Evolutionary conservation across 2,113 vertebrate species (phyloP).

Genomic region (Apteryx owenii): DNA sequence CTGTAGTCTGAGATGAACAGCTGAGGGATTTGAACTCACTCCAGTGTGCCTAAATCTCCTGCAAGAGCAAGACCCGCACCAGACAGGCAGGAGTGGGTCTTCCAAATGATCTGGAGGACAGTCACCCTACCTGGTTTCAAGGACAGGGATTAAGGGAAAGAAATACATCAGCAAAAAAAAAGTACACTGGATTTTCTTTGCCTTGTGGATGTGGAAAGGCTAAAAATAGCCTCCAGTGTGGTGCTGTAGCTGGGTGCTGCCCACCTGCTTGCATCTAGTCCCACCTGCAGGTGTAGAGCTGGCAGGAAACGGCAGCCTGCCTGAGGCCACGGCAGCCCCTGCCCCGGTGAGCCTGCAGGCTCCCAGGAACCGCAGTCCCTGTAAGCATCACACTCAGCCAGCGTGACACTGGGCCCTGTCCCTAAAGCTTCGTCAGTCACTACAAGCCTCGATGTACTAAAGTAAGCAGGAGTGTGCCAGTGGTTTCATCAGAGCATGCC

Average conservation of each 20-base stretch:
- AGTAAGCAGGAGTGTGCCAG: not conserved
- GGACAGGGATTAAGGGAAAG: not conserved
- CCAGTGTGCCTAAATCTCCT: conserved; percentile 28
- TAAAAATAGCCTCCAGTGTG: not conserved
- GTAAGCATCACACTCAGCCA: not conserved
- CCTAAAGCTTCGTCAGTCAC: not conserved
- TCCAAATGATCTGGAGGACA: not conserved
- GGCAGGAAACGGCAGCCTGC: not conserved
- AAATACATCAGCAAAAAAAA: not conserved
- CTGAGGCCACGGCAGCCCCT: not conserved
- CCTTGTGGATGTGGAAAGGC: not conserved
- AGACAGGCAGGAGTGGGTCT: not conserved
- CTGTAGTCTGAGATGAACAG: not conserved
- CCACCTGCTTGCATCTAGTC: not conserved
- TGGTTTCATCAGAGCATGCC: not conserved
- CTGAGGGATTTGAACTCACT: conserved; percentile 20
- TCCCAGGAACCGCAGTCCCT: not conserved
- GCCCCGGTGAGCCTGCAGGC: accelerated
- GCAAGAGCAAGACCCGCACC: not conserved
- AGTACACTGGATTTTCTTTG: not conserved
- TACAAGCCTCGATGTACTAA: not conserved
- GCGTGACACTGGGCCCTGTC: accelerated
- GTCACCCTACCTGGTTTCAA: not conserved
- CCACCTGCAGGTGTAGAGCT: not conserved
- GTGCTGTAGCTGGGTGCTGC: not conserved